phyloP scores from a whole-genome alignment of 2,888 invertebrate species.

The Glyphotaelius pellucidus region DNA sequence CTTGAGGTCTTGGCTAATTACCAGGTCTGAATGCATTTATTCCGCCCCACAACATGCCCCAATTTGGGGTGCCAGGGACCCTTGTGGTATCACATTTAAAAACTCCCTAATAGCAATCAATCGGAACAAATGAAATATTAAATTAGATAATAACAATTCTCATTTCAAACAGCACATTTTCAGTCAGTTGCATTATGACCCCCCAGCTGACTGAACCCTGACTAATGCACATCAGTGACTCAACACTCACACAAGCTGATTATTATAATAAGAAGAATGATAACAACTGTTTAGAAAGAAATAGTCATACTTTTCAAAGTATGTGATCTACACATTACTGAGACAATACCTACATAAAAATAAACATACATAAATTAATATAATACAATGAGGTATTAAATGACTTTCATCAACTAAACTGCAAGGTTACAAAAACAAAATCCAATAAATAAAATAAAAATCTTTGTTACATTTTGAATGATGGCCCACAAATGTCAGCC shows the following conservation, averaged over 20 bases:
- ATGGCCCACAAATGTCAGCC: neutral
- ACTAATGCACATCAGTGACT: neutral
- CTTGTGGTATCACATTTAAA: neutral
- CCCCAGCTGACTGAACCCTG: constrained; percentile 21
- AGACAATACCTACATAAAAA: too few species aligned
- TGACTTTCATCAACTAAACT: neutral
- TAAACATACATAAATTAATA: too few species aligned
- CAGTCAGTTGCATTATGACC: neutral
- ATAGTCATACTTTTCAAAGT: neutral
- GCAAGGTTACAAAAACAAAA: too few species aligned
- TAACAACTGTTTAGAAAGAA: neutral
- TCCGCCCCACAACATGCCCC: neutral
- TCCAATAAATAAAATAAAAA: neutral
- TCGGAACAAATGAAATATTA: neutral
- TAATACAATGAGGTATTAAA: too few species aligned
- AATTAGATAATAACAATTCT: neutral
- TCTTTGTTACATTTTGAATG: neutral
- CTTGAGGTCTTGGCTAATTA: neutral
- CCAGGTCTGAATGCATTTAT: neutral
- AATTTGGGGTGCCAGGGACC: neutral
- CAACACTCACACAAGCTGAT: neutral
- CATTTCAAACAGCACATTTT: neutral
- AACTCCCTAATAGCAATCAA: neutral
- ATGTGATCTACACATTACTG: neutral
- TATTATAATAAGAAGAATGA: neutral